Base-by-base conservation (phyloP, 2,888 invertebrate species). In the Scaptomyza polygonia region DNA sequence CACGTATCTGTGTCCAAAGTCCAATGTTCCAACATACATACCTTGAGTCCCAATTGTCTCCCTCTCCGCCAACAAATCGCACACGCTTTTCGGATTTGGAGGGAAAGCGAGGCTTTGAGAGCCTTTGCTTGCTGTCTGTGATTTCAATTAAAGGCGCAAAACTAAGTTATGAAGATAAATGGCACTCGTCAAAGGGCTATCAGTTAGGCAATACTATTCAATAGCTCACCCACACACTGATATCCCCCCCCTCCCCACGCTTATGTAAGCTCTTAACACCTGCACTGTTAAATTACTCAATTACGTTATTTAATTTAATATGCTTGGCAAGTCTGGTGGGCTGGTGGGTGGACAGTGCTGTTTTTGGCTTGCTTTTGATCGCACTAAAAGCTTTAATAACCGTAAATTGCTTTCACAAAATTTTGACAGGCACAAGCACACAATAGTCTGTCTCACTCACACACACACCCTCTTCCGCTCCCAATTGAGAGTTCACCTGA, bases 361-460 rank as follows among this genome's bases (percentile, higher is more conserved):
- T 12, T 32, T 14, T 32, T 32, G 48, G 57, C 42, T 65, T 63
- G 73, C 87, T 84, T 84, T 84, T 84, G 87, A 88, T 84, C 87
- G 85, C 82, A 75, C 87, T 84, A 88, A 84, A 84, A 84, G 88
- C 84, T 88, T 86, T 88, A 84, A 88, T 88, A 86, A 86, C 87
- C 86, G 87, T 65, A 84, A 84, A 84, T 84, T 88, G 84, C 82
- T 88, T 81, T 88, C 63, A 84, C 73, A 76, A 80, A 29, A 77
- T 72, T 84, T 80, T 73, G 71, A 58, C 69, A 52, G 14, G 62
- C 54, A 47, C 56, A 40, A 45, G 36, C n/a, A 45, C 45, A 48
- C 48, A 48, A 48, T 48, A 32, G 49, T 42, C 43, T 18, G 30
- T 12, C 25, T 16, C 27, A 7, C 30, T 9, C 27, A 9, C 11